These are phyloP conservation scores for Ptiloglossa arizonensis DNA, from an alignment of 1,140 invertebrate genomes.

Conservation along the genomic window DNA sequence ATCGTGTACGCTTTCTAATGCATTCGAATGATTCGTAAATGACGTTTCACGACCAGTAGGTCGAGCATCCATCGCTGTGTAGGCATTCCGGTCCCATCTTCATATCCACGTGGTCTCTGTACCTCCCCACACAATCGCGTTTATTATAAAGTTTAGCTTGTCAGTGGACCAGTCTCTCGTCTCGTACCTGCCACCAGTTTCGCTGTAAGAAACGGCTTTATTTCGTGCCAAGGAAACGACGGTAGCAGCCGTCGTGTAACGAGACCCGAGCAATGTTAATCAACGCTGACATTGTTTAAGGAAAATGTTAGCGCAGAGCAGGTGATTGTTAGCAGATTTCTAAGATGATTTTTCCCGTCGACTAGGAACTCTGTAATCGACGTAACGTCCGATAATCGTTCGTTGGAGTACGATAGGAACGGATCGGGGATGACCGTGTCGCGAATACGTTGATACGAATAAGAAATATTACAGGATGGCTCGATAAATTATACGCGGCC, in stretches of 20 bases:
- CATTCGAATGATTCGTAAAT: neutral
- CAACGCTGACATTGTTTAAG: neutral
- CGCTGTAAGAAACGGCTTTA: neutral
- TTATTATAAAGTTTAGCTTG: slow-evolving; percentile 14
- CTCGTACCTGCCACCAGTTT: slow-evolving; percentile 16
- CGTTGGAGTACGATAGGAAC: neutral
- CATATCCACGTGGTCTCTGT: neutral
- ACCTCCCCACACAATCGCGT: neutral
- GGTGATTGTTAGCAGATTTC: neutral
- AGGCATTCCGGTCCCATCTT: slow-evolving; percentile 6
- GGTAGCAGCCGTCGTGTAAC: neutral
- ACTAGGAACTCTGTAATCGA: neutral
- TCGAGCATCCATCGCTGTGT: slow-evolving; percentile 32
- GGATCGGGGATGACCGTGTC: neutral
- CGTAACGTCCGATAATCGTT: neutral
- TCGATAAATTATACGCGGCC: neutral
- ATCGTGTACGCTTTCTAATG: neutral
- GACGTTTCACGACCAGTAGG: neutral
- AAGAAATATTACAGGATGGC: neutral
- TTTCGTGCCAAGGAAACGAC: slow-evolving; percentile 28
- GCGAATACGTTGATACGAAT: no score
- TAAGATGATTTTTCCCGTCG: neutral
- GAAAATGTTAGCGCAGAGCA: neutral
- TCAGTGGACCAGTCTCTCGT: neutral
- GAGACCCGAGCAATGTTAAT: slow-evolving; percentile 8